Conservation (phyloP, 2,888 invertebrate species). For the Synergus laeviventris region DNA sequence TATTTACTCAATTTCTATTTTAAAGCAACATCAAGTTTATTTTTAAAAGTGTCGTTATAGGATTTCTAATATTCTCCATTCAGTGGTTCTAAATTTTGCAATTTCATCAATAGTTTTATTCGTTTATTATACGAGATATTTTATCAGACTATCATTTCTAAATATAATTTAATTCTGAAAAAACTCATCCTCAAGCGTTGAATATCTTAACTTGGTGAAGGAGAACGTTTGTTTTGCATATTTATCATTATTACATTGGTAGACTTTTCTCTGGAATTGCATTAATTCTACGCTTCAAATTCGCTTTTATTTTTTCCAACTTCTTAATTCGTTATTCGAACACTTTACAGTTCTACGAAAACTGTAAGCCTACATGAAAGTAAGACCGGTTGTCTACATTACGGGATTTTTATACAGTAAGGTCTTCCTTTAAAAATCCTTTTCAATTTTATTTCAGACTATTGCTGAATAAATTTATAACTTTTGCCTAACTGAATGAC, state of each 20-base stretch:
- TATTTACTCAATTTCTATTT: background rate
- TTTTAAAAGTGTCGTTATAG: no score
- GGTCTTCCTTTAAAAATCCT: background rate
- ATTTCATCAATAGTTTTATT: background rate
- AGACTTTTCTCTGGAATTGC: slow-evolving; percentile 13
- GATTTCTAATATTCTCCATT: background rate
- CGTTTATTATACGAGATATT: background rate
- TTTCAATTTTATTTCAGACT: background rate
- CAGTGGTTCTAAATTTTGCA: background rate
- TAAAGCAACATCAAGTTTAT: background rate
- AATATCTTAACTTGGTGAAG: slow-evolving; percentile 19
- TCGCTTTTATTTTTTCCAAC: background rate
- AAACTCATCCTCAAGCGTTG: background rate
- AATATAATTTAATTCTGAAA: background rate
- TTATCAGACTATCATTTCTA: background rate
- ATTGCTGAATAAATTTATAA: background rate
- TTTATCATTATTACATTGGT: background rate
- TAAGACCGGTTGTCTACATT: slow-evolving; percentile 13
- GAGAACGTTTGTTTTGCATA: background rate
- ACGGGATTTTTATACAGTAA: slow-evolving; percentile 19
- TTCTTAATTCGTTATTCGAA: background rate
- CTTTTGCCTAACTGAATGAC: background rate
- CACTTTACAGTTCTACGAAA: background rate
- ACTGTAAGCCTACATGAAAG: slow-evolving; percentile 15
- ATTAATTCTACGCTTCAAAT: background rate